These are phyloP conservation scores for Sylvia atricapilla DNA, from an alignment of 2,113 vertebrate genomes.

Conservation along the genomic window DNA sequence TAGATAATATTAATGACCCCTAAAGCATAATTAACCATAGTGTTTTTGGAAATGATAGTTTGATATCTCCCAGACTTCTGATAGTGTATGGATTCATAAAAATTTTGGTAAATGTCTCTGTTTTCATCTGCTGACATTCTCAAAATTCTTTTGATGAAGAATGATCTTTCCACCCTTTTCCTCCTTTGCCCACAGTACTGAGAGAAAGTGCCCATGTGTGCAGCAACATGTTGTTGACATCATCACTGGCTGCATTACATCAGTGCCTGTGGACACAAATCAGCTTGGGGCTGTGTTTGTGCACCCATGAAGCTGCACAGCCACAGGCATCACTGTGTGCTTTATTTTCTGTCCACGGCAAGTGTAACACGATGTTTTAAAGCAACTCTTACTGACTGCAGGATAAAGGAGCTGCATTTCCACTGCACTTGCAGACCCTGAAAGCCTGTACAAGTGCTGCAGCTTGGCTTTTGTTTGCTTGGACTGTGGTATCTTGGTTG, in stretches of 20 bases:
- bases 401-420: neutral
- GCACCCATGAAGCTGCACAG: neutral
- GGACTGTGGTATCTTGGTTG: neutral
- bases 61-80: neutral
- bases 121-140: neutral
- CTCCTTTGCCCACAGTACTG: neutral
- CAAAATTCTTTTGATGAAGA: neutral
- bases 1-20: neutral
- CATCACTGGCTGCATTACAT: neutral
- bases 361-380: neutral
- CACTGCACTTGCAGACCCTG: neutral
- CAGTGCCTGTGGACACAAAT: neutral
- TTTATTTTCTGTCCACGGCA: neutral
- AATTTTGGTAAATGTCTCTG: neutral
- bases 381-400: neutral
- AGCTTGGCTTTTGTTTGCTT: neutral
- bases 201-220: neutral
- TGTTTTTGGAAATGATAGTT: neutral
- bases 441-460: accelerated
- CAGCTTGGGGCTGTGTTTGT: neutral
- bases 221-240: accelerated
- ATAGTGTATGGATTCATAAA: neutral
- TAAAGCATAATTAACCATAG: neutral
- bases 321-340: accelerated
- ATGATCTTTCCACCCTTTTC: neutral